A percentile compares a stretch with the other conserved stretches of the same genome.
phyloP scores from a whole-genome alignment of 30 jellyfish, hydroid and myxozoan species.

The Hydractinia symbiolongicarpus region DNA sequence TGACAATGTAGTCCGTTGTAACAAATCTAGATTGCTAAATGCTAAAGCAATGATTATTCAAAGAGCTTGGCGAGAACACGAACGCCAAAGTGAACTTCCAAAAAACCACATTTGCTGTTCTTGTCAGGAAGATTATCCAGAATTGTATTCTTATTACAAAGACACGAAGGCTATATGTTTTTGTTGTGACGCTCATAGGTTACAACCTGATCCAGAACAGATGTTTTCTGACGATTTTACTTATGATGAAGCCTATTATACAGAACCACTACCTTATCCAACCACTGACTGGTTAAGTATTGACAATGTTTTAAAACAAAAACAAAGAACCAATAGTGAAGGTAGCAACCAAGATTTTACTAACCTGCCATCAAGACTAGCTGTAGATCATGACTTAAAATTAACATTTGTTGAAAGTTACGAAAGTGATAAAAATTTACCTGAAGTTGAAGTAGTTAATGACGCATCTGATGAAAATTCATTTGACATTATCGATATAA shows the following conservation, averaged over 20 bases:
- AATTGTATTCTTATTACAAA: constrained; percentile 23
- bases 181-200: constrained; percentile 28
- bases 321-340: neutral
- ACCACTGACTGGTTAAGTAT: neutral
- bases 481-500: neutral
- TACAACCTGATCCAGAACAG: neutral
- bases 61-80: constrained; percentile 31
- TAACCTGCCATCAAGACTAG: neutral
- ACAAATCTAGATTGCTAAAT: constrained; percentile 22
- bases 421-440: neutral
- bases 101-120: constrained; percentile 34
- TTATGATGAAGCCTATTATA: too few relatives aligned
- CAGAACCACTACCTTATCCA: too few relatives aligned
- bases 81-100: neutral
- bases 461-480: neutral
- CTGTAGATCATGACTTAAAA: neutral
- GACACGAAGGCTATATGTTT: constrained; percentile 24
- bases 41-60: constrained; percentile 34
- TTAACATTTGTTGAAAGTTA: constrained; percentile 24
- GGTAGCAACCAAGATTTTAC: neutral
- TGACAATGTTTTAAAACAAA: neutral
- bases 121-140: constrained; percentile 38
- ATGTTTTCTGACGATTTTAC: too few relatives aligned
- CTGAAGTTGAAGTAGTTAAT: constrained; percentile 13
- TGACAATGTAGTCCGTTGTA: neutral